Evolutionary conservation across 2,113 vertebrate genomes (phyloP).

Genomic region (Salvelinus namaycush): DNA sequence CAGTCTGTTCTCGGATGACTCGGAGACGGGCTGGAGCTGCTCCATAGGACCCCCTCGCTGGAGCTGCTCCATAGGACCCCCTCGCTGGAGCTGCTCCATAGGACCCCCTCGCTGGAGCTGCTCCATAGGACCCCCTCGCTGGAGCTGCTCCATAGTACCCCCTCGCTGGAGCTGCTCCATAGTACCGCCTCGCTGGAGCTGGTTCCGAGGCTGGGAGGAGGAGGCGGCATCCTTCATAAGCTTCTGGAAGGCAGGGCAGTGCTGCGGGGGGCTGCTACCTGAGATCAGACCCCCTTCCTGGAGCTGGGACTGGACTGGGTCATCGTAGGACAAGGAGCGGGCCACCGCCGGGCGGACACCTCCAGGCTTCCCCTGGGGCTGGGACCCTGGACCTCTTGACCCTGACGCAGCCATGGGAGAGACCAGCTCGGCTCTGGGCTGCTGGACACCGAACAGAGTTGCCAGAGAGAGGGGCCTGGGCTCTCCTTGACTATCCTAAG

Average conservation of each 20-base stretch:
- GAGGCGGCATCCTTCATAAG: constrained; percentile 75
- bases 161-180: no score
- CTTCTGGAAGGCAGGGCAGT: constrained; percentile 90
- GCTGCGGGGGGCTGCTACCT: constrained; percentile 40
- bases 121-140: no score
- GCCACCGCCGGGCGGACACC: constrained; percentile 71
- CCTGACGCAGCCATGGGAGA: background rate
- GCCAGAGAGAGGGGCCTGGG: constrained; percentile 82
- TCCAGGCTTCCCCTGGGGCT: constrained; percentile 3
- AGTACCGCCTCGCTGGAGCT: no score
- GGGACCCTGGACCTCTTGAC: background rate
- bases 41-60: no score
- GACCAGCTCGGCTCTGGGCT: constrained; percentile 58
- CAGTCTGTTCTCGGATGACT: constrained; percentile 73
- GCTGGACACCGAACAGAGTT: constrained; percentile 81
- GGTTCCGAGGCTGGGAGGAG: no score
- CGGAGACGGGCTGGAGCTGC: no score
- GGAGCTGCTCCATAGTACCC: no score
- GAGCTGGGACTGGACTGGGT: constrained; percentile 67
- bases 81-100: no score
- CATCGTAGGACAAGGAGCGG: constrained; percentile 85
- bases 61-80: no score
- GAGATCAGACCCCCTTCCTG: background rate
- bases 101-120: no score
- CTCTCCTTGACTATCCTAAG: constrained; percentile 76